A percentile compares a stretch with the other conserved stretches of the same genome.
These are phyloP conservation scores for Colostygia pectinataria DNA, from an alignment of 2,888 invertebrate genomes.

Conservation along the genomic window DNA sequence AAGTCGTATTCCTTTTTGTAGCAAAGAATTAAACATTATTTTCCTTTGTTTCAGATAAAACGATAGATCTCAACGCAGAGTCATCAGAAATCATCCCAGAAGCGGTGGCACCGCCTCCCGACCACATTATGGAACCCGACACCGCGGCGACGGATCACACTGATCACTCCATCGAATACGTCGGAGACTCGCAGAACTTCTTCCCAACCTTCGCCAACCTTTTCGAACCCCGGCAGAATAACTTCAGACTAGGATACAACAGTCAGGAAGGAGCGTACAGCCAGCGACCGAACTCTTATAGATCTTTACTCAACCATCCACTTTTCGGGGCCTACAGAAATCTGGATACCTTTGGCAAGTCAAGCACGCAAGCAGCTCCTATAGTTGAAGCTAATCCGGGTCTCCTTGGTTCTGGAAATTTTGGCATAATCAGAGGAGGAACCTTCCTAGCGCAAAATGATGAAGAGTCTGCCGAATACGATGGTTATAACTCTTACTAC, in stretches of 20 bases:
- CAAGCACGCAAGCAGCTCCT: slow-evolving; percentile 60
- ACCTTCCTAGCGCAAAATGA: slow-evolving; percentile 92
- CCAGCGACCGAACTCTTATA: slow-evolving; percentile 81
- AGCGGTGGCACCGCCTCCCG: slow-evolving; percentile 68
- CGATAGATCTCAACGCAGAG: slow-evolving; percentile 68
- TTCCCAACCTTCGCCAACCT: slow-evolving; percentile 90
- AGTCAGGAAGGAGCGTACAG: slow-evolving; percentile 84
- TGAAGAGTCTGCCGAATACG: slow-evolving; percentile 81
- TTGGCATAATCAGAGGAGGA: slow-evolving; percentile 93
- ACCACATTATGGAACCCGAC: slow-evolving; percentile 45
- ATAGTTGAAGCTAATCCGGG: slow-evolving; percentile 82
- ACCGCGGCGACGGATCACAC: slow-evolving; percentile 57
- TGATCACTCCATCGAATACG: slow-evolving; percentile 81
- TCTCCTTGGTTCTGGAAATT: slow-evolving; percentile 92
- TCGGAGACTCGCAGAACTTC: slow-evolving; percentile 86
- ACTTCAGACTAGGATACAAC: slow-evolving; percentile 83
- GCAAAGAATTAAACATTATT: slow-evolving; percentile 6
- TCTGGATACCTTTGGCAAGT: slow-evolving; percentile 66
- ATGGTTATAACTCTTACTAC: slow-evolving; percentile 83
- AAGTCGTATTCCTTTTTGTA: too few species aligned
- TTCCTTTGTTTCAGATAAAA: slow-evolving; percentile 66
- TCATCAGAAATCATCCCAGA: slow-evolving; percentile 76
- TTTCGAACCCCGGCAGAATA: slow-evolving; percentile 82
- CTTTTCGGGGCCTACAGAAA: slow-evolving; percentile 68
- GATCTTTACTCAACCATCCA: slow-evolving; percentile 73